These are phyloP conservation scores for Ginglymostoma cirratum DNA, from an alignment of 2,113 vertebrate genomes.

Conservation along the genomic window DNA sequence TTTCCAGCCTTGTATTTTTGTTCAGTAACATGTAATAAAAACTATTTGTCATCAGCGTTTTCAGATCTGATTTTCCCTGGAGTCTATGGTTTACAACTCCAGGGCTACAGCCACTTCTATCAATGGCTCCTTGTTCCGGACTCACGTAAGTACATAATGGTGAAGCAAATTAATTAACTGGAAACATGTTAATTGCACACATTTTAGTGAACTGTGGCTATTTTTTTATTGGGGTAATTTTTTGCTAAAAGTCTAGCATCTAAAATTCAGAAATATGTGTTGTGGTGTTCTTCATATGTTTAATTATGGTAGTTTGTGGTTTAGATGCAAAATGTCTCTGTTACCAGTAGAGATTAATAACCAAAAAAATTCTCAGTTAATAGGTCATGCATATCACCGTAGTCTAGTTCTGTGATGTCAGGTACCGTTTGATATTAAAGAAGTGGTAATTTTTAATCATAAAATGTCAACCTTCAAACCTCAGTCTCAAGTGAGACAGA, in stretches of 20 bases:
- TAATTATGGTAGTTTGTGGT: background rate
- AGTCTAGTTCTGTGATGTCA: background rate
- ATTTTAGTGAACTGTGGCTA: background rate
- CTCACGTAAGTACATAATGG: background rate
- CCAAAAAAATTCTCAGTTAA: background rate
- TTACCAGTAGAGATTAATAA: background rate
- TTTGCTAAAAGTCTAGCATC: background rate
- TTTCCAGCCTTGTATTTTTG: no score
- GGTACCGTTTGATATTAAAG: background rate
- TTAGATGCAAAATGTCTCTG: background rate
- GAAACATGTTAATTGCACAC: background rate
- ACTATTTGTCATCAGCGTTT: no score
- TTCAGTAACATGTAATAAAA: no score
- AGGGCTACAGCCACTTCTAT: background rate
- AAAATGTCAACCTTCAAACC: background rate
- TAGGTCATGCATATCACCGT: background rate
- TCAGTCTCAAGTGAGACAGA: background rate
- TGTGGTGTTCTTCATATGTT: background rate
- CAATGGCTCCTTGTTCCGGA: background rate
- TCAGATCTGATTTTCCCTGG: no score
- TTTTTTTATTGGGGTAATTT: background rate
- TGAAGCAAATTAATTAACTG: background rate
- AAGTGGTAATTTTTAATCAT: background rate
- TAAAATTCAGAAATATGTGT: background rate
- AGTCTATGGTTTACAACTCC: no score